These are phyloP conservation scores for Phaetusa simplex DNA, from an alignment of 2,113 vertebrate species.

Conservation along the genomic window DNA sequence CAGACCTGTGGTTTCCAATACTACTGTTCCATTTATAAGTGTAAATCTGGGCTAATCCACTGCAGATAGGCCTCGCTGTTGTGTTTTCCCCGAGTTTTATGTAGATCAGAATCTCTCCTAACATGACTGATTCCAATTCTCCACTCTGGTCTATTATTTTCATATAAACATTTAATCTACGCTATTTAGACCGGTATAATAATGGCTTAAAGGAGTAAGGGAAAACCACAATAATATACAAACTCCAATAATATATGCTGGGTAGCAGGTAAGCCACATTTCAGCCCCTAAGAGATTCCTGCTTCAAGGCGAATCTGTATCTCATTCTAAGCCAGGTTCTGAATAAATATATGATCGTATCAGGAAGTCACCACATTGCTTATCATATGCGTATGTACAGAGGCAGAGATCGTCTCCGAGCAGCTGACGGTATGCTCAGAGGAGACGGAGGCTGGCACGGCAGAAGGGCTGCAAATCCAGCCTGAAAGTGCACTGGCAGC, in stretches of 20 bases:
- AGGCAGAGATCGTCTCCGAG: neutral
- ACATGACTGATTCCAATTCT: neutral
- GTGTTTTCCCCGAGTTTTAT: neutral
- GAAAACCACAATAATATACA: neutral
- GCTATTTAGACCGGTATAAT: neutral
- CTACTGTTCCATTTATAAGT: neutral
- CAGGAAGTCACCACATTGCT: neutral
- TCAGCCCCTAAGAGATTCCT: neutral
- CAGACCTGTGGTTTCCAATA: neutral
- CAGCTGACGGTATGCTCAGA: neutral
- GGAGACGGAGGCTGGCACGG: neutral
- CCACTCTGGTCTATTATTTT: neutral
- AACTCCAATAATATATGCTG: neutral
- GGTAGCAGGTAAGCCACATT: neutral
- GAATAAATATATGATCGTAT: neutral
- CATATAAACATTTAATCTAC: neutral
- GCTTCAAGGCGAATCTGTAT: neutral
- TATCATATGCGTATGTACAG: neutral
- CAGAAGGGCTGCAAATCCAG: neutral
- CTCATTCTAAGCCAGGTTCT: neutral
- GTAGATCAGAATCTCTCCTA: neutral
- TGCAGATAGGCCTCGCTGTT: neutral
- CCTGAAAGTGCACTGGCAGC: neutral
- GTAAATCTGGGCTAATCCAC: neutral
- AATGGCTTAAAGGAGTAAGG: neutral